Evolutionary conservation across 2,888 invertebrate genomes (phyloP).

Genomic region (Nomada flava): DNA sequence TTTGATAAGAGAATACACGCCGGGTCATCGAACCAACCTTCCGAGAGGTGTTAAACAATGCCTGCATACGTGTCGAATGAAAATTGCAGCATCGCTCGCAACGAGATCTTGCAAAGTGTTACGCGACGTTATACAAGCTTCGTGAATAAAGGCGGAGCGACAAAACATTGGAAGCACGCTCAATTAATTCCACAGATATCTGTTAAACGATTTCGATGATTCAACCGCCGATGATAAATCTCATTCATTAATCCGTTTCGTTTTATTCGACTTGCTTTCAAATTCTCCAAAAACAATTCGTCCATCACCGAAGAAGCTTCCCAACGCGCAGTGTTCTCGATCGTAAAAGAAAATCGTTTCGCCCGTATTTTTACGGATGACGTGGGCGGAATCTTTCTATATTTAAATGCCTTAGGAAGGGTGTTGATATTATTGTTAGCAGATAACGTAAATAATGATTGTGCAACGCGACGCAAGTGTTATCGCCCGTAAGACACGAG

Average conservation of each 20-base stretch:
- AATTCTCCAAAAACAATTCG: too few relatives aligned
- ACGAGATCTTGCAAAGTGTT: slow-evolving; percentile 2
- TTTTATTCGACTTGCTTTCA: too few relatives aligned
- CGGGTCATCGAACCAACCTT: slow-evolving; percentile 64
- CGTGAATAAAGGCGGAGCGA: not conserved
- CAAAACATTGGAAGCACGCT: too few relatives aligned
- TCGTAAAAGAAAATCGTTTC: too few relatives aligned
- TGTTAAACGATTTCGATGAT: too few relatives aligned
- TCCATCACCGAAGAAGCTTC: too few relatives aligned
- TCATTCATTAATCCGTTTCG: too few relatives aligned
- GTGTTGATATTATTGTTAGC: slow-evolving; percentile 62
- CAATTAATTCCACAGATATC: too few relatives aligned
- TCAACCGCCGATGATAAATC: too few relatives aligned
- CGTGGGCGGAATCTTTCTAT: slow-evolving; percentile 14
- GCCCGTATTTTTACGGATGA: too few relatives aligned
- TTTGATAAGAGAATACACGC: slow-evolving; percentile 65
- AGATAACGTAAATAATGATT: slow-evolving; percentile 68
- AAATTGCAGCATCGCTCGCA: not conserved
- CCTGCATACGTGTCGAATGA: not conserved
- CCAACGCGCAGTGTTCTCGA: too few relatives aligned
- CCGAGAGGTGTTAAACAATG: slow-evolving; percentile 53
- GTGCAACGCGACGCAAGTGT: slow-evolving; percentile 71
- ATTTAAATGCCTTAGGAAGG: slow-evolving; percentile 38
- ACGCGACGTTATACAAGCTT: not conserved
- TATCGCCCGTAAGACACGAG: slow-evolving; percentile 51